phyloP scores from a whole-genome alignment of 2,113 vertebrate species.

The Amphiprion percula region DNA sequence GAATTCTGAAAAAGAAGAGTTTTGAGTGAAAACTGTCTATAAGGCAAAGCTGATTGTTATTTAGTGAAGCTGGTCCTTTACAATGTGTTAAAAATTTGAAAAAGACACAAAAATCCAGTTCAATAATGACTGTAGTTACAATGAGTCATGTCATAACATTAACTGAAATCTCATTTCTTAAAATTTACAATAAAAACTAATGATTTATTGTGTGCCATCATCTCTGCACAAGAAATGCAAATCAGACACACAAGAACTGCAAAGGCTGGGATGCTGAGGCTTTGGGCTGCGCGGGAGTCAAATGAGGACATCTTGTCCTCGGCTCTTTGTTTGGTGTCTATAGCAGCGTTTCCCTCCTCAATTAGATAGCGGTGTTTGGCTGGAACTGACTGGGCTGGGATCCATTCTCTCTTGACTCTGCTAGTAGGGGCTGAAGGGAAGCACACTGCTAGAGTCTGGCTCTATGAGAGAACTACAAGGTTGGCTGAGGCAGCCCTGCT shows the following conservation, averaged over 20 bases:
- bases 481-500: constrained; percentile 81
- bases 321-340: constrained; percentile 75
- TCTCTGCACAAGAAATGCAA: constrained; percentile 40
- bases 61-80: no score
- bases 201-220: constrained; percentile 13
- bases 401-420: constrained; percentile 78
- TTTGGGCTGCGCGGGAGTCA: constrained; percentile 72
- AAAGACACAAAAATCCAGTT: no score
- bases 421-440: constrained; percentile 77
- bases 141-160: no score
- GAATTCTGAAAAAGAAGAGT: no score
- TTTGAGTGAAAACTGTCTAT: no score
- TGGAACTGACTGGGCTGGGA: constrained; percentile 47
- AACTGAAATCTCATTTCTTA: no score
- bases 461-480: constrained; percentile 82
- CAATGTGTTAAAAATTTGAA: no score
- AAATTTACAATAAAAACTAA: no score
- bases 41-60: no score
- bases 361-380: constrained; percentile 72
- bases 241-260: constrained; percentile 48
- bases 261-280: constrained; percentile 53
- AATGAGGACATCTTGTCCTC: constrained; percentile 67
- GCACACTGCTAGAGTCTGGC: constrained; percentile 83
- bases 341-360: constrained; percentile 75
- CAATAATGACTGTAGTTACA: no score